Conservation (phyloP, 2,113 vertebrate species). For the Patagioenas fasciata region DNA sequence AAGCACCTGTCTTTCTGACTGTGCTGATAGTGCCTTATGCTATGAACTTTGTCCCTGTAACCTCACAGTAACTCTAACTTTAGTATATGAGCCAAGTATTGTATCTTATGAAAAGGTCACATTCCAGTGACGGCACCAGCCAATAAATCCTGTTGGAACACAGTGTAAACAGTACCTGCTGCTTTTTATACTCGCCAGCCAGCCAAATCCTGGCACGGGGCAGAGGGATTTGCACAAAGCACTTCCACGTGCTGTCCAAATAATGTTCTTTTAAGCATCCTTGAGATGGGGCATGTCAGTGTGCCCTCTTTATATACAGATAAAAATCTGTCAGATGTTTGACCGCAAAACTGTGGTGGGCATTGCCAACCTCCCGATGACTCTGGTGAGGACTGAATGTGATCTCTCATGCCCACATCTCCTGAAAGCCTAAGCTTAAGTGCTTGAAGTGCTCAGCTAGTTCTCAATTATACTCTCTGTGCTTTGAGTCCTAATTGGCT, state of each 20-base stretch:
- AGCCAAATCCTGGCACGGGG: background rate
- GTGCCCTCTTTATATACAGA: background rate
- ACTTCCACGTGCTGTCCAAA: background rate
- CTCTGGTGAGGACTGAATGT: background rate
- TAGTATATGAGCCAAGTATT: constrained; percentile 4
- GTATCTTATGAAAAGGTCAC: constrained; percentile 29
- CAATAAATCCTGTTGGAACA: background rate
- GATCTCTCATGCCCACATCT: background rate
- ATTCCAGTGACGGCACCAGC: background rate
- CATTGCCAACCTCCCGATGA: background rate
- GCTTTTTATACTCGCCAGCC: background rate
- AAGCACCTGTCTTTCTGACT: background rate
- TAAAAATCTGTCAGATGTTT: background rate
- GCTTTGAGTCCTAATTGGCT: background rate
- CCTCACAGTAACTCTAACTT: constrained; percentile 13
- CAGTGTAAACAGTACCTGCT: background rate
- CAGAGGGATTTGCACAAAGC: background rate
- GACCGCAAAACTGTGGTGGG: background rate
- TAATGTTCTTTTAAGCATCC: background rate
- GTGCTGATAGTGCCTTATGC: background rate
- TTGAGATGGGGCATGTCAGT: background rate
- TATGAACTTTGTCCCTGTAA: constrained; percentile 16
- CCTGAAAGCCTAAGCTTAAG: background rate
- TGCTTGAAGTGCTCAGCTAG: background rate
- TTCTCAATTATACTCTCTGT: background rate